Evolutionary conservation across 2,113 vertebrate genomes (phyloP), one percentile per base, ranked within the genome.

Genomic region (Chaenogobius annularis): DNA sequence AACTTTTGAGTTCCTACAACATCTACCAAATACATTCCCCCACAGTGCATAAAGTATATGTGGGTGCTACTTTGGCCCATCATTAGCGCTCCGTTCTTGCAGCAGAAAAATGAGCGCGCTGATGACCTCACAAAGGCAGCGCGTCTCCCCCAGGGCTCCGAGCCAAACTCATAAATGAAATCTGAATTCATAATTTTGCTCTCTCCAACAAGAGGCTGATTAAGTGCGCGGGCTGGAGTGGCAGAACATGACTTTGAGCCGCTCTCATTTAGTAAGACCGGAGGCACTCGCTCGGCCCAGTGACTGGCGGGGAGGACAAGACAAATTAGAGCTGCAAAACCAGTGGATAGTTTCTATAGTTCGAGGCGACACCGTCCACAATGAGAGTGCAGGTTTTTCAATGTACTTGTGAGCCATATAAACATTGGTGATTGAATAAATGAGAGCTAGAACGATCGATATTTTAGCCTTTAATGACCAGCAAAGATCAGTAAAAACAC

Each of bases 211-310:
- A 65, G 63, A 50, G 66, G 70, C 55, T 69, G 48, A 56, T 58
- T 72, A 26, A 69, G 37, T 63, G 31, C 31, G 50, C 68, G 37
- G 14, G 47, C n/a, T 8, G 31, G 70, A 26, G 31, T 79, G 74
- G 52, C 73, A 56, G 59, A 74, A 69, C 61, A 65, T 61, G 66
- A 77, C 50, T 74, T 72, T 75, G 9, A 73, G 48, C 61, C 54
- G 7, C 66, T 20, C 23, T 73, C 64, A 80, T 85, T 71, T 78
- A 73, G 50, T 46, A 73, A 23, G 67, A 73, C 77, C 67, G 72
- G 48, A 70, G 52, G 77, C 69, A 70, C 61, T 72, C 69, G 70
- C 74, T 68, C 54, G 37, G 47, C 64, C 58, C 66, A 19, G 69
- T 43, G 35, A 70, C 70, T 59, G 10, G 2, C 63, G 46, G 62